Base-by-base conservation (phyloP, 2,797 vertebrate species). In the Myotis findleyi region DNA sequence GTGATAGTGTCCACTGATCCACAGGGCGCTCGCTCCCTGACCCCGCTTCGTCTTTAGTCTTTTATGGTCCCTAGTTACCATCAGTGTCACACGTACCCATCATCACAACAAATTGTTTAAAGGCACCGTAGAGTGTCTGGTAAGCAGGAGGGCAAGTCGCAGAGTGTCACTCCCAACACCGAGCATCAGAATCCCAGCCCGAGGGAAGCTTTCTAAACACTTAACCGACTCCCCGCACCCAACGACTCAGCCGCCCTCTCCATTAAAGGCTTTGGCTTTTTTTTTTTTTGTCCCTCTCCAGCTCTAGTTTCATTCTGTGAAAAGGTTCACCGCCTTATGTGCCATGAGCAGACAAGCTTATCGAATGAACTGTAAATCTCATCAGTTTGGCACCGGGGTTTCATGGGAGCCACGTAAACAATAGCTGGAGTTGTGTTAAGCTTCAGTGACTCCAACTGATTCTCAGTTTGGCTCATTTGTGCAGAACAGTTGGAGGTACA, bases 341-440 rank as follows among this genome's bases (percentile, higher is more conserved):
- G 95, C 97, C 97, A 44, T 96, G 96, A 98, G 96, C 96, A 97
- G 97, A 96, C 97, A 98, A 97, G 97, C 97, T 98, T 97, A 98
- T 97, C 92, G 87, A 97, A 93, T 96, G 96, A 98, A 98, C 59
- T 95, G 98, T 98, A 98, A 97, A 98, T 97, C 98, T 98, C 98
- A 98, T 98, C 98, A 97, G 94, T 97, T 98, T 98, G 97, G 97
- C 98, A 96, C 96, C 97, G 55, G 68, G 82, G 94, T 92, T 98
- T 96, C 95, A 92, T 95, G 95, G 97, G 93, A 97, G 96, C 97
- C 89, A 53, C 68, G 77, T 82, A 97, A 97, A 98, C 97, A 98
- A 97, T 95, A 90, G 97, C 95, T 97, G 94, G 86, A 97, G 97
- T 80, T 98, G 91, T 93, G 96, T 95, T 98, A 87, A 95, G 95